phyloP scores from a whole-genome alignment of 2,888 invertebrate species.

The Timandra comae region DNA sequence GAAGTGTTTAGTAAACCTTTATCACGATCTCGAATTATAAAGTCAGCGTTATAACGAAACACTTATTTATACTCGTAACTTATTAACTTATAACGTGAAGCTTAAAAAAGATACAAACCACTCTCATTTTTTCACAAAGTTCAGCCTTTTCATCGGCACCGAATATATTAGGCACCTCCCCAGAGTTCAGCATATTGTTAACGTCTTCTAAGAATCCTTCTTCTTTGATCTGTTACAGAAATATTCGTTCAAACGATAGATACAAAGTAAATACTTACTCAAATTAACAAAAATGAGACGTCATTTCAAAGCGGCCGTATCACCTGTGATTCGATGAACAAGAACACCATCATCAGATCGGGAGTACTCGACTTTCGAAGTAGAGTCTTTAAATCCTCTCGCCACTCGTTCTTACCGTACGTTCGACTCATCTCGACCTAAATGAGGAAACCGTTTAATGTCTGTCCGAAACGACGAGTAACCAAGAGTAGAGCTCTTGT shows the following conservation, averaged over 20 bases:
- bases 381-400: conserved; percentile 91
- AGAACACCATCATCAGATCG: conserved; percentile 91
- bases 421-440: conserved; percentile 94
- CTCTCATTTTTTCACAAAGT: conserved; percentile 94
- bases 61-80: too few species aligned
- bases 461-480: too few species aligned
- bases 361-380: conserved; percentile 87
- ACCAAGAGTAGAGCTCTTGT: too few species aligned
- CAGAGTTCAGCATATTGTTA: conserved; percentile 93
- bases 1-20: too few species aligned
- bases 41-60: too few species aligned
- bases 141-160: conserved; percentile 90
- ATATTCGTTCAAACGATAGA: too few species aligned
- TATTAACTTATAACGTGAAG: too few species aligned
- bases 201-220: conserved; percentile 96
- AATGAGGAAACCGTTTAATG: too few species aligned
- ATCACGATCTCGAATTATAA: too few species aligned
- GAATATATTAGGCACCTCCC: conserved; percentile 95
- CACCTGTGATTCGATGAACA: conserved; percentile 94
- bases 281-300: too few species aligned
- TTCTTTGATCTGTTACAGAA: conserved; percentile 85
- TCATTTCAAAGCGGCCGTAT: too few species aligned
- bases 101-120: conserved; percentile 39
- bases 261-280: too few species aligned
- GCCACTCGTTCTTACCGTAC: conserved; percentile 91